Conservation (phyloP, 2,888 invertebrate genomes). For the Hirtodrosophila confusa region DNA sequence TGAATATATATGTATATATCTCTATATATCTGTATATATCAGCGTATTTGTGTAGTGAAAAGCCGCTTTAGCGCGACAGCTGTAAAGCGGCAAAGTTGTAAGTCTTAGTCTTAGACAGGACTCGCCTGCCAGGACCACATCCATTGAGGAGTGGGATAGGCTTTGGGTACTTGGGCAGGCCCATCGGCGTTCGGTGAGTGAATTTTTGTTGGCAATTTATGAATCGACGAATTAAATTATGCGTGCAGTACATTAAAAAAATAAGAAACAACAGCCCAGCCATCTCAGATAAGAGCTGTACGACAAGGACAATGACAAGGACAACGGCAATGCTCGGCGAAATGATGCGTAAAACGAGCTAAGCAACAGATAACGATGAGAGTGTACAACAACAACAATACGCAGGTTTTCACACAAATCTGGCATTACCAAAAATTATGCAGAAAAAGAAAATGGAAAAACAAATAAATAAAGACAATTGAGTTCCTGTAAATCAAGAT, state of each 20-base stretch:
- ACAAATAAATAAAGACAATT: neutral
- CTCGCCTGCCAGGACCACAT: conserved; percentile 1
- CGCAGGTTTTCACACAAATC: conserved; percentile 26
- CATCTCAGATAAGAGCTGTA: conserved; percentile 17
- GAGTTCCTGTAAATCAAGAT: neutral
- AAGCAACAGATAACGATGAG: conserved; percentile 67
- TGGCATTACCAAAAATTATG: conserved; percentile 18
- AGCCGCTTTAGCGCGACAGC: conserved; percentile 42
- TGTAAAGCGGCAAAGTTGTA: conserved; percentile 40
- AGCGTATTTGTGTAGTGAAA: conserved; percentile 43
- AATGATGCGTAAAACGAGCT: conserved; percentile 73
- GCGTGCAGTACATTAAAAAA: conserved; percentile 70
- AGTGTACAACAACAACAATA: neutral
- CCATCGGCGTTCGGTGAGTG: conserved; percentile 49
- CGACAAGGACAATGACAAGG: conserved; percentile 6
- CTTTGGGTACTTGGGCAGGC: too few species aligned
- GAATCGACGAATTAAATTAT: conserved; percentile 79
- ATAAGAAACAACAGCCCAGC: conserved; percentile 1
- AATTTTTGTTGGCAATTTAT: conserved; percentile 68
- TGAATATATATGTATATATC: neutral
- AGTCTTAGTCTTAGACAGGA: conserved; percentile 10
- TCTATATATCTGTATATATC: conserved; percentile 1
- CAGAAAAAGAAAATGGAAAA: conserved; percentile 1
- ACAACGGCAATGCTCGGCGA: conserved; percentile 29
- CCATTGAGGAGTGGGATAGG: too few species aligned